Evolutionary conservation across 1,140 invertebrate genomes (phyloP), one percentile per base, ranked within the genome.

Genomic region (Leptestheria dahalacensis): DNA sequence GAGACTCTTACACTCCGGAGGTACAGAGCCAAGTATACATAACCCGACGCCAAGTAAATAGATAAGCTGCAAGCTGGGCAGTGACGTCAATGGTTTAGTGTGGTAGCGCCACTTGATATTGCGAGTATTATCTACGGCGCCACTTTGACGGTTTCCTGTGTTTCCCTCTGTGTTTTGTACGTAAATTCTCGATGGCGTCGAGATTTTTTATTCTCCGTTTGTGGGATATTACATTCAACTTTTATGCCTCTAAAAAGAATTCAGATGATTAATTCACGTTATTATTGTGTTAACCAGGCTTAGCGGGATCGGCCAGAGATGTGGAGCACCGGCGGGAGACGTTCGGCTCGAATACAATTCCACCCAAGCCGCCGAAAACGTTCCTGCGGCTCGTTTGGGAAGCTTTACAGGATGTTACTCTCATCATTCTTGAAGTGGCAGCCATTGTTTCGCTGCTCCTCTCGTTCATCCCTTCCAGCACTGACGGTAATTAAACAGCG

Each of bases 351-450:
- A 99, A 99, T 76, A 81, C 88, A 72, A 99, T 99, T 79, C 95
- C 96, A 72, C 95, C 96, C 63, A 97, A 97, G 79, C 92, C 94
- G 69, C 91, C 96, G 66, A 99, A 99, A 82, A 94, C 92, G 64
- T 99, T 99, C 83, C 80, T 97, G 69, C 88, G 86, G 68, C 79
- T 99, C 75, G 92, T 98, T 67, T 98, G 94, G 92, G 96, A 99
- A 79, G 96, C 96, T 63, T 78, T 99, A 71, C 95, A 99, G 78
- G 95, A 99, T 79, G 88, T 97, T 65, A 98, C 95, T 60, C 85
- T 99, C 68, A 96, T 98, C 73, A 98, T 99, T 76, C 80, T 92
- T 71, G 85, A 91, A 78, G 83, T 93, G 73, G 90, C 91, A 66
- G 91, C 91, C 65, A 77, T 94, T 70, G 86, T 96, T 69, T 96